These are phyloP conservation scores for Molorchus minor DNA, from an alignment of 2,888 invertebrate genomes.

Conservation along the genomic window DNA sequence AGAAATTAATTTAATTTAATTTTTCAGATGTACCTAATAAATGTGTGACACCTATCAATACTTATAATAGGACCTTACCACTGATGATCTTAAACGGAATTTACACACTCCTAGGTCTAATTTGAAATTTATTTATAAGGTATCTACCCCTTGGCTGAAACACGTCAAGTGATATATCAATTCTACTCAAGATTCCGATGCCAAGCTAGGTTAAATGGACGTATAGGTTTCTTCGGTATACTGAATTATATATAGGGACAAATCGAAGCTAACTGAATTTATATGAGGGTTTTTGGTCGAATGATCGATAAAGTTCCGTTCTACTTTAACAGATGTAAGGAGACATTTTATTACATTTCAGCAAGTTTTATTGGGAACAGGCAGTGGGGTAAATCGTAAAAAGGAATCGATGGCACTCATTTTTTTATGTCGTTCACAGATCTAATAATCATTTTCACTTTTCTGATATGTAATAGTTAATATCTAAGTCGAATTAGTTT, in stretches of 20 bases:
- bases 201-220: conserved; percentile 6
- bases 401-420: too few species aligned
- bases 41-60: too few species aligned
- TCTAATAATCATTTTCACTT: too few species aligned
- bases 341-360: neutral
- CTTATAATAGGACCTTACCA: too few species aligned
- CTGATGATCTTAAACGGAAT: too few species aligned
- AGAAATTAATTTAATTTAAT: too few species aligned
- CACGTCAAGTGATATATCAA: neutral
- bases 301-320: conserved; percentile 7
- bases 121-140: conserved; percentile 1
- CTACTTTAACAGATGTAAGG: neutral
- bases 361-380: neutral
- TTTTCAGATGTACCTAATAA: too few species aligned
- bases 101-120: conserved; percentile 2
- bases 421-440: too few species aligned
- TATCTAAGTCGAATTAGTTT: too few species aligned
- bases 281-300: conserved; percentile 10
- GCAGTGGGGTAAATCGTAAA: too few species aligned
- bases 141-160: neutral
- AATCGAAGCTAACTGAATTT: conserved; percentile 30
- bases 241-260: conserved; percentile 31
- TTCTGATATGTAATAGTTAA: too few species aligned
- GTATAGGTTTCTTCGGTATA: conserved; percentile 6
- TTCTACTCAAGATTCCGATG: neutral